A percentile compares a stretch with the other conserved stretches of the same genome.
Evolutionary conservation across 2,113 vertebrate genomes (phyloP).

Genomic region (Erinaceus europaeus): DNA sequence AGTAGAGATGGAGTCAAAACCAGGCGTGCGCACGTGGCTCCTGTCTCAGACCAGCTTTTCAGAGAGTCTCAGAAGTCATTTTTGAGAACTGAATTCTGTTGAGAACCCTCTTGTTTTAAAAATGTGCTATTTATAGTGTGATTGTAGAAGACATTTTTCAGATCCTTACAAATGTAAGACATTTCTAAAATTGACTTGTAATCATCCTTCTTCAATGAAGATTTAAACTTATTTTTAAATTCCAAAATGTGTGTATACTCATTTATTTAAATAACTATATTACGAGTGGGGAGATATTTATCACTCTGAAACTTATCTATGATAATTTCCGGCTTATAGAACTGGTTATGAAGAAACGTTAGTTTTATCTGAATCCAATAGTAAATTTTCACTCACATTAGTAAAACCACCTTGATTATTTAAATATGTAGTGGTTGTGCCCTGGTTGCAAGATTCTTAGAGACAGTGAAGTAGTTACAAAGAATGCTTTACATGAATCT

Average conservation of each 20-base stretch:
- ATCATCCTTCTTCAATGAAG: constrained; percentile 68
- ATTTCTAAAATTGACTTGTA: constrained; percentile 76
- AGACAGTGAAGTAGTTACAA: constrained; percentile 5
- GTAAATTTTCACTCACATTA: constrained; percentile 19
- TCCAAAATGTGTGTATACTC: constrained; percentile 7
- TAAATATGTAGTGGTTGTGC: constrained; percentile 25
- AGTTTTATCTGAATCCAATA: constrained; percentile 64
- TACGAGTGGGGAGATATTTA: constrained; percentile 46
- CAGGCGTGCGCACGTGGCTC: constrained; percentile 67
- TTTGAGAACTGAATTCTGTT: constrained; percentile 78
- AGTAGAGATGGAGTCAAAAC: constrained; percentile 78
- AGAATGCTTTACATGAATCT: constrained; percentile 58
- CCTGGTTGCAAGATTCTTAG: constrained; percentile 57
- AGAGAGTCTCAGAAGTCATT: constrained; percentile 80
- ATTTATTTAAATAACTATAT: neutral
- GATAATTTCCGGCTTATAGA: constrained; percentile 49
- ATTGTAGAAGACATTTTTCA: constrained; percentile 66
- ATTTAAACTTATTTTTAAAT: constrained; percentile 70
- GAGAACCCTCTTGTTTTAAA: constrained; percentile 78
- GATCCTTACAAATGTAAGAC: constrained; percentile 67
- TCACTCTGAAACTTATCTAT: constrained; percentile 55
- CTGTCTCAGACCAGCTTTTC: constrained; percentile 76
- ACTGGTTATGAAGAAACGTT: constrained; percentile 52
- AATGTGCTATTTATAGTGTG: constrained; percentile 78
- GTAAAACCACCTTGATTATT: constrained; percentile 35